Evolutionary conservation across 1,140 invertebrate genomes (phyloP).

Genomic region (Matsumurasca onukii): DNA sequence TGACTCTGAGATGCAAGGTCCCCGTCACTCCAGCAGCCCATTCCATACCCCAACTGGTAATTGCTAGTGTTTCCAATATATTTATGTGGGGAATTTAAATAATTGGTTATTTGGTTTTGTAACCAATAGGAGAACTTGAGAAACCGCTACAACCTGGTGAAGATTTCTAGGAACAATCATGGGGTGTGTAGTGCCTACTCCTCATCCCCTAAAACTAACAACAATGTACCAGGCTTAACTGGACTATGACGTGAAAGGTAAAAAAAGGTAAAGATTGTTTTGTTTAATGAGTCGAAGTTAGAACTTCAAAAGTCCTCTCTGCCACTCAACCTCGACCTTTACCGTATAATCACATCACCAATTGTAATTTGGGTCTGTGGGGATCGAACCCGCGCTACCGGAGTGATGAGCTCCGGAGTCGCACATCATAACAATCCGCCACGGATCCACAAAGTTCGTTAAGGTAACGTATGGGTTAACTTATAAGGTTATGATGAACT

Average conservation of each 20-base stretch:
- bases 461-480: no score
- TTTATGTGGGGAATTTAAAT: background rate
- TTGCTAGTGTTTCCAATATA: background rate
- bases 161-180: background rate
- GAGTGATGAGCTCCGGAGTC: background rate
- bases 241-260: background rate
- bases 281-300: no score
- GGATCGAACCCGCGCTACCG: no score
- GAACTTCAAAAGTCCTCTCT: no score
- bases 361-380: no score
- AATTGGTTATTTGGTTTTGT: background rate
- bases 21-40: background rate
- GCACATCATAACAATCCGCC: no score
- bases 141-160: background rate
- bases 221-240: background rate
- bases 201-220: background rate
- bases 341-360: no score
- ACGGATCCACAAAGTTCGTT: no score
- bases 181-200: background rate
- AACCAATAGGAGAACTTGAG: background rate
- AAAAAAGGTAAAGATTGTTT: no score
- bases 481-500: background rate
- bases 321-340: no score
- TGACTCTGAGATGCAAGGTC: background rate
- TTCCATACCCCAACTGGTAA: constrained; percentile 8